Evolutionary conservation across 64 coral and sea anemone species (phyloP).

Genomic region (Montipora foliosa): DNA sequence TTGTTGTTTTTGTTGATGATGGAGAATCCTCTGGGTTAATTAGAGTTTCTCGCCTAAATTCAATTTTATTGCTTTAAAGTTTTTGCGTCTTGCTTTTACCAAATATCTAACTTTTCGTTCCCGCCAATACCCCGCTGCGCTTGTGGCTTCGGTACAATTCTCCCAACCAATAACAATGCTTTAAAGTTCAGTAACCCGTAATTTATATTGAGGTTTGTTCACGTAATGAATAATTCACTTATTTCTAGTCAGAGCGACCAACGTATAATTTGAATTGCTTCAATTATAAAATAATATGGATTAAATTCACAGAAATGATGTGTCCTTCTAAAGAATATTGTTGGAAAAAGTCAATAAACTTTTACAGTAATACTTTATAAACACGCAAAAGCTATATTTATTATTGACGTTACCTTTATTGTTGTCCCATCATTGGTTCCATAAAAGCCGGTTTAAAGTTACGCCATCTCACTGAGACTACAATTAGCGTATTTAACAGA

Average conservation of each 20-base stretch:
- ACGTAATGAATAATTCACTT: slow-evolving; percentile 2
- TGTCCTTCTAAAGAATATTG: not conserved
- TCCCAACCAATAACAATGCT: not conserved
- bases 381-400: slow-evolving; percentile 4
- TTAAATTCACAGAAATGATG: not conserved
- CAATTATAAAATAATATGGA: not conserved
- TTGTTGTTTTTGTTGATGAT: too few relatives aligned
- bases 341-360: not conserved
- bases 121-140: not conserved
- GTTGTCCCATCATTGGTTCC: slow-evolving; percentile 4
- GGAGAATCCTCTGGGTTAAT: too few relatives aligned
- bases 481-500: slow-evolving; percentile 30
- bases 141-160: not conserved
- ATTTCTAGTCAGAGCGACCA: not conserved
- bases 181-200: not conserved
- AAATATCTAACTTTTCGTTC: not conserved
- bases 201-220: not conserved
- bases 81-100: not conserved
- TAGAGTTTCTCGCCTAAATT: too few relatives aligned
- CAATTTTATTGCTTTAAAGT: too few relatives aligned
- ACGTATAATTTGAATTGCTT: not conserved
- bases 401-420: not conserved
- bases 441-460: not conserved
- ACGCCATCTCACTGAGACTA: slow-evolving; percentile 3
- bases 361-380: not conserved